These are phyloP conservation scores for Drosophila austrosaltans DNA, from an alignment of 2,888 invertebrate genomes.

Conservation along the genomic window DNA sequence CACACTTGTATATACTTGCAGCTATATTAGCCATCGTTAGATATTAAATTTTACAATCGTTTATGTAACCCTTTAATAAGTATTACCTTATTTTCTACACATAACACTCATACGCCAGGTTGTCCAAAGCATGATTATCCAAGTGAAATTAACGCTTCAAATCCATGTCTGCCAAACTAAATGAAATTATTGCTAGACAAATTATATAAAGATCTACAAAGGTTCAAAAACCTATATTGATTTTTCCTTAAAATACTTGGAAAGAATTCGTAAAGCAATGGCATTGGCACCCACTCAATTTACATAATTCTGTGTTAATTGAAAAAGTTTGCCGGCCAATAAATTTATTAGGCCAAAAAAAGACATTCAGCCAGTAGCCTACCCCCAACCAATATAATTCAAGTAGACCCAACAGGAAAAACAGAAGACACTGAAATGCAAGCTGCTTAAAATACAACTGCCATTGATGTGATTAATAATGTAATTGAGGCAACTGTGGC, in stretches of 20 bases:
- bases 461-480: conserved; percentile 66
- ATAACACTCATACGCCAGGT: too few relatives aligned
- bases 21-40: conserved; percentile 5
- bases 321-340: conserved; percentile 61
- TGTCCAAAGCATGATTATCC: too few relatives aligned
- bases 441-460: conserved; percentile 63
- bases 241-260: conserved; percentile 2
- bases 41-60: neutral
- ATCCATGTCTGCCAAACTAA: too few relatives aligned
- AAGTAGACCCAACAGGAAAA: neutral
- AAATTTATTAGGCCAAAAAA: conserved; percentile 49
- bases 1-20: neutral
- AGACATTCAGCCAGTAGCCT: neutral
- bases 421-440: conserved; percentile 30
- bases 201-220: too few relatives aligned
- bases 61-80: neutral
- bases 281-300: conserved; percentile 57
- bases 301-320: conserved; percentile 75
- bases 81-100: too few relatives aligned
- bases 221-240: neutral
- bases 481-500: conserved; percentile 42
- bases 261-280: conserved; percentile 35
- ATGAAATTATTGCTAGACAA: too few relatives aligned
- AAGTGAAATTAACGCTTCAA: too few relatives aligned
- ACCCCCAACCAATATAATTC: neutral